Conservation (phyloP, 2,113 vertebrate genomes). For the Ctenomys sociabilis region DNA sequence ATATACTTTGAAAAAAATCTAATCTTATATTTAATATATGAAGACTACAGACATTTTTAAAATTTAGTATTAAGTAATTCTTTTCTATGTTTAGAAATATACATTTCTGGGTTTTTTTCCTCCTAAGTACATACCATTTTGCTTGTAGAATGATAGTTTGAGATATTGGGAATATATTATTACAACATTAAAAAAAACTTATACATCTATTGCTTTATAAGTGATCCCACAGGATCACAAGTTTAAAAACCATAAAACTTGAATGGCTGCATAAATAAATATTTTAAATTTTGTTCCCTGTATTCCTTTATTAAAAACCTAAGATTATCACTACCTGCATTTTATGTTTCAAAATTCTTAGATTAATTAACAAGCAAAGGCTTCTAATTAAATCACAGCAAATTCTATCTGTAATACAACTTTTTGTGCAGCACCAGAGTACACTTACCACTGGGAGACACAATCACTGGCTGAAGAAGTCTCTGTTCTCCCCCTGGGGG, state of each 20-base stretch:
- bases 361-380: not conserved
- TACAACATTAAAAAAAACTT: not conserved
- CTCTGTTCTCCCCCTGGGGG: slow-evolving; percentile 96
- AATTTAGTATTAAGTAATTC: slow-evolving; percentile 16
- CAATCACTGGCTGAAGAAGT: slow-evolving; percentile 96
- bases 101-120: not conserved
- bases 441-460: slow-evolving; percentile 95
- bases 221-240: not conserved
- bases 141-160: not conserved
- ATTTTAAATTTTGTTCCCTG: not conserved
- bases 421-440: not conserved
- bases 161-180: not conserved
- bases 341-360: slow-evolving; percentile 33
- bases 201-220: slow-evolving; percentile 1
- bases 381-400: not conserved
- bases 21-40: slow-evolving; percentile 37
- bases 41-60: not conserved
- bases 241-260: slow-evolving; percentile 13
- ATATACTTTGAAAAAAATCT: not conserved
- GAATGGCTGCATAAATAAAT: not conserved
- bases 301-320: slow-evolving; percentile 19
- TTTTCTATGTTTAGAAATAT: slow-evolving; percentile 26
- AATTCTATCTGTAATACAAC: not conserved
- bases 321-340: not conserved
- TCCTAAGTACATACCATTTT: not conserved